Percentiles rank a stretch among this genome's conserved stretches.
phyloP scores from a whole-genome alignment of 2,888 invertebrate species.

The Girardia tigrina region DNA sequence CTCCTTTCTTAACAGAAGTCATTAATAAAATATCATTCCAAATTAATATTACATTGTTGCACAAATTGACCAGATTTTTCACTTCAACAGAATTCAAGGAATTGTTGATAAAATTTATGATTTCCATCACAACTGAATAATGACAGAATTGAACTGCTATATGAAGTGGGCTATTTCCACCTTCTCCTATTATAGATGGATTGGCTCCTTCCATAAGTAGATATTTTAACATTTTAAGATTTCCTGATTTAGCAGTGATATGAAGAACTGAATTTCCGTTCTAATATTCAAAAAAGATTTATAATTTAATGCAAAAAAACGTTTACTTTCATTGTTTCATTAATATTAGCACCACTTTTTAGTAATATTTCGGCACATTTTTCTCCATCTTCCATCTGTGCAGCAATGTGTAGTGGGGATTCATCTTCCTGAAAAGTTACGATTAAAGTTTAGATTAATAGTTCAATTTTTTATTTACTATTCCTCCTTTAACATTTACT shows the following conservation, averaged over 20 bases:
- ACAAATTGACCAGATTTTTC: constrained; percentile 69
- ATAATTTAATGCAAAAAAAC: background rate
- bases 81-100: constrained; percentile 58
- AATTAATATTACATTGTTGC: constrained; percentile 58
- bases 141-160: constrained; percentile 65
- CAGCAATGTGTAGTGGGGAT: constrained; percentile 88
- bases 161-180: constrained; percentile 85
- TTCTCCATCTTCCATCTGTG: constrained; percentile 74
- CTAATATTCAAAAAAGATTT: constrained; percentile 39
- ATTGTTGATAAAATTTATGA: constrained; percentile 55
- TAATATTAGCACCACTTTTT: constrained; percentile 91
- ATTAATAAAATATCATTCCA: background rate
- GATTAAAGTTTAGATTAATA: constrained; percentile 13
- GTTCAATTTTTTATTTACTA: no score
- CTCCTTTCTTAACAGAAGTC: constrained; percentile 60
- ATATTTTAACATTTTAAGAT: constrained; percentile 68
- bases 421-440: constrained; percentile 58
- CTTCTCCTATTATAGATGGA: constrained; percentile 59
- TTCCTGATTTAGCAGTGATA: constrained; percentile 80
- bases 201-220: constrained; percentile 85
- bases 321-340: constrained; percentile 69
- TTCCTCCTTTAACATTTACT: constrained; percentile 69
- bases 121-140: constrained; percentile 69
- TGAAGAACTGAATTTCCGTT: constrained; percentile 90
- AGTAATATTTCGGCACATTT: constrained; percentile 87